phyloP scores from a whole-genome alignment of 1,140 invertebrate genomes.

The Venturia canescens region DNA sequence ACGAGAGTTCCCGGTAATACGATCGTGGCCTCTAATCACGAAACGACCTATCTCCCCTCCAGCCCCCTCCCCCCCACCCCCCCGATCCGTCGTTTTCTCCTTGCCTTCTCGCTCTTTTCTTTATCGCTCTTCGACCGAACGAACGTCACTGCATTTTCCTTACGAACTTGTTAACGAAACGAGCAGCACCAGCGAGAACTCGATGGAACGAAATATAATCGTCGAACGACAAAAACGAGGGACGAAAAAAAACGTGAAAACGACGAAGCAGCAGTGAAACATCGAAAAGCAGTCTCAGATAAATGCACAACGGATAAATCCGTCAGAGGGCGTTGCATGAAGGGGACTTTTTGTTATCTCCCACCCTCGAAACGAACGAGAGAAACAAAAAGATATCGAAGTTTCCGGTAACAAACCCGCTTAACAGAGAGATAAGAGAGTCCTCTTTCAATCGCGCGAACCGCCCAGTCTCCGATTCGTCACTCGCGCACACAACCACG shows the following conservation, averaged over 20 bases:
- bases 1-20: constrained; percentile 19
- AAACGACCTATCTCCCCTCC: constrained; percentile 15
- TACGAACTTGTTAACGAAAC: constrained; percentile 38
- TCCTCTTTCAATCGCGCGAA: constrained; percentile 44
- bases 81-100: not conserved
- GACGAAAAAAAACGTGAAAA: not conserved
- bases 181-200: constrained; percentile 52
- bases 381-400: constrained; percentile 68
- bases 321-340: constrained; percentile 2
- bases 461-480: constrained; percentile 45
- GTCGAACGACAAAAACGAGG: constrained; percentile 17
- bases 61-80: constrained; percentile 8
- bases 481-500: not conserved
- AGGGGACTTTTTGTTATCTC: constrained; percentile 28
- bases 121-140: not conserved
- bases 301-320: constrained; percentile 7
- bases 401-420: constrained; percentile 69
- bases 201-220: not conserved
- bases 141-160: constrained; percentile 11
- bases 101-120: constrained; percentile 26
- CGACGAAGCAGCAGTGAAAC: not conserved
- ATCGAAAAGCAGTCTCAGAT: constrained; percentile 8
- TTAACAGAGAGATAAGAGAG: constrained; percentile 65
- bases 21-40: constrained; percentile 26
- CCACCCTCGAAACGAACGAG: constrained; percentile 40